A percentile compares a stretch with the other conserved stretches of the same genome.
Evolutionary conservation across 37 sponge, comb jelly and placozoan genomes (phyloP).

Genomic region (Chondrosia reniformis): DNA sequence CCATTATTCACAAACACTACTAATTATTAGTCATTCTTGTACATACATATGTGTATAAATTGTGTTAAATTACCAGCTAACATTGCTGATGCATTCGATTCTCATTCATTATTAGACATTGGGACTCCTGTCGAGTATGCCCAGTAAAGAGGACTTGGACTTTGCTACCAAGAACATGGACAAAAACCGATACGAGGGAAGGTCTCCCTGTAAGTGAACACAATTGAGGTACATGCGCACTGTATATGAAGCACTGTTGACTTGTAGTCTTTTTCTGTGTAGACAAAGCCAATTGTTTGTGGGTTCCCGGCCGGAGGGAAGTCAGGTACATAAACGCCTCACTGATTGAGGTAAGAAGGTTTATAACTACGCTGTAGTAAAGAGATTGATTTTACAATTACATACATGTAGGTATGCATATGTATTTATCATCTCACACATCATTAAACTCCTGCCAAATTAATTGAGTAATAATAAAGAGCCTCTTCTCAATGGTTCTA

Average conservation of each 20-base stretch:
- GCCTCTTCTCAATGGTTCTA: too few relatives aligned
- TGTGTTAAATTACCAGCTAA: neutral
- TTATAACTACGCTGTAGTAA: too few relatives aligned
- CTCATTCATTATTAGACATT: neutral
- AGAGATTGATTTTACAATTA: too few relatives aligned
- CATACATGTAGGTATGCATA: too few relatives aligned
- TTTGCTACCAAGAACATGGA: neutral
- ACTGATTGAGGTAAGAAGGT: conserved; percentile 12
- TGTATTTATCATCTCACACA: too few relatives aligned
- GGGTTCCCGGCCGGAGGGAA: neutral
- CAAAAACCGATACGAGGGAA: neutral
- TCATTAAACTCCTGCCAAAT: too few relatives aligned
- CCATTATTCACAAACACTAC: too few relatives aligned
- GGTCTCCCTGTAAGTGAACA: neutral
- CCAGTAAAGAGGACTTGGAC: neutral
- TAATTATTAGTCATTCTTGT: too few relatives aligned
- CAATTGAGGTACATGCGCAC: neutral
- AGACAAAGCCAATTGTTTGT: conserved; percentile 18
- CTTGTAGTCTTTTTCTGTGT: neutral
- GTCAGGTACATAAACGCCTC: conserved; percentile 7
- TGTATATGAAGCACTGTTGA: neutral
- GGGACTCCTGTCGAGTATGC: conserved; percentile 9
- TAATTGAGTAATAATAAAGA: too few relatives aligned
- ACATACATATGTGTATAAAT: neutral
- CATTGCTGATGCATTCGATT: neutral